Base-by-base conservation (phyloP, 2,113 vertebrate species). In the Meleagris gallopavo region DNA sequence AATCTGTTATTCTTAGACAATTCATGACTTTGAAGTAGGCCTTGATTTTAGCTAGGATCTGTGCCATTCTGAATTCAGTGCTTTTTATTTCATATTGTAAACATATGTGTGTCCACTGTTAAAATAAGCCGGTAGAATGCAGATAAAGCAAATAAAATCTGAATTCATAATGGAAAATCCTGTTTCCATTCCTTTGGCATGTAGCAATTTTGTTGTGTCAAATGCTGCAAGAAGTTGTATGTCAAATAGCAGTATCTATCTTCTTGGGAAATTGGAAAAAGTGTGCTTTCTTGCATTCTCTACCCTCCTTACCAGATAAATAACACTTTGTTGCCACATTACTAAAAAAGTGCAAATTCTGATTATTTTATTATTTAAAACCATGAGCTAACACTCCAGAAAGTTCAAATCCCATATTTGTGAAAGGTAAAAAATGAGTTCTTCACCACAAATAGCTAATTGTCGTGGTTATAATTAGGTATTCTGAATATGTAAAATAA, bases 91-190 rank as follows among this genome's bases (percentile, higher is more conserved):
- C 13, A 2, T 32, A 1, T n/a, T 71, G 6, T 43, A 36, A 60
- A 34, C 0, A 0, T n/a, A 22, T 58, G 3, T 41, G 13, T 60
- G 27, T 19, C 21, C 11, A 14, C 20, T 66, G 6, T 22, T 57
- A 65, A 66, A 62, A 21, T 43, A 67, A 82, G 45, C 4, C 5
- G 13, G 12, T 61, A 73, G 82, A 86, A 64, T 48, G 2, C 72
- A 75, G 82, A 50, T 43, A 66, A 91, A 77, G 12, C 5, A 65
- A 66, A 13, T 11, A 40, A 3, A 43, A 3, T 50, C 5, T 18
- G 20, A 64, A 32, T 75, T 84, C 12, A 12, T 17, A 72, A 32
- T 61, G 34, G 14, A 54, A 45, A 48, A 69, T 58, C 60, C 27
- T 52, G 46, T 57, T 81, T 27, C 22, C 20, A 0, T 62, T 16